Percentiles rank a stretch among this genome's conserved stretches.
Evolutionary conservation across 2,888 invertebrate genomes (phyloP).

Genomic region (Oasisia sp.): DNA sequence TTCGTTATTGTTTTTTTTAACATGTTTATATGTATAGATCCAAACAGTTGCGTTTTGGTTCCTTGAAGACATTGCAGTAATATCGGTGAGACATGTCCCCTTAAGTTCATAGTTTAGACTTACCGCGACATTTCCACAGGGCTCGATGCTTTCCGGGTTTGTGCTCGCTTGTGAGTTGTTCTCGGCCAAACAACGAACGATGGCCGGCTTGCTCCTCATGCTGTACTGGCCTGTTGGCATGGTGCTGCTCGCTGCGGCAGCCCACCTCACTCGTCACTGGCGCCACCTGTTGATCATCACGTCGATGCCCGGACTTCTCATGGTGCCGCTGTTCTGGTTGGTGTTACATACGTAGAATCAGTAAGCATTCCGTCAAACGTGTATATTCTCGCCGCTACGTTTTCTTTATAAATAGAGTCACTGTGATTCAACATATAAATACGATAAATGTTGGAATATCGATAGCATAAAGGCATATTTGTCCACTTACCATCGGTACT

Average conservation of each 20-base stretch:
- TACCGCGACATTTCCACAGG: conserved; percentile 24
- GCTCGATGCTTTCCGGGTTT: conserved; percentile 31
- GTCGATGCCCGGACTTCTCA: conserved; percentile 29
- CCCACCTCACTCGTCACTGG: conserved; percentile 30
- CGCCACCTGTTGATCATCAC: conserved; percentile 27
- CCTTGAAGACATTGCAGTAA: background rate
- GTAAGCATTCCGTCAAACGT: background rate
- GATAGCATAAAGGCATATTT: too few relatives aligned
- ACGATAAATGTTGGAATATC: too few relatives aligned
- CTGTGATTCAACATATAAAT: too few relatives aligned
- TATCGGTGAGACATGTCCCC: background rate
- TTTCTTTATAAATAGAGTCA: too few relatives aligned
- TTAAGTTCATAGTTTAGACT: background rate
- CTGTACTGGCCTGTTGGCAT: conserved; percentile 34
- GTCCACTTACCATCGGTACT: too few relatives aligned
- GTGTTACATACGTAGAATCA: background rate
- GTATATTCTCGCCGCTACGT: too few relatives aligned
- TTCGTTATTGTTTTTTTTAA: too few relatives aligned
- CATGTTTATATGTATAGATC: conserved; percentile 23
- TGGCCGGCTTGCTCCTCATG: conserved; percentile 29
- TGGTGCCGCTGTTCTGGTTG: conserved; percentile 31
- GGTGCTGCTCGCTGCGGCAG: conserved; percentile 26
- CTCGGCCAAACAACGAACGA: conserved; percentile 32
- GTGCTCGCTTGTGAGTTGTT: conserved; percentile 34
- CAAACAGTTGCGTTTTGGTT: background rate